Percentiles rank a stretch among this genome's conserved stretches.
These are phyloP conservation scores for Aethes cnicana DNA, from an alignment of 2,888 invertebrate species.

Conservation along the genomic window DNA sequence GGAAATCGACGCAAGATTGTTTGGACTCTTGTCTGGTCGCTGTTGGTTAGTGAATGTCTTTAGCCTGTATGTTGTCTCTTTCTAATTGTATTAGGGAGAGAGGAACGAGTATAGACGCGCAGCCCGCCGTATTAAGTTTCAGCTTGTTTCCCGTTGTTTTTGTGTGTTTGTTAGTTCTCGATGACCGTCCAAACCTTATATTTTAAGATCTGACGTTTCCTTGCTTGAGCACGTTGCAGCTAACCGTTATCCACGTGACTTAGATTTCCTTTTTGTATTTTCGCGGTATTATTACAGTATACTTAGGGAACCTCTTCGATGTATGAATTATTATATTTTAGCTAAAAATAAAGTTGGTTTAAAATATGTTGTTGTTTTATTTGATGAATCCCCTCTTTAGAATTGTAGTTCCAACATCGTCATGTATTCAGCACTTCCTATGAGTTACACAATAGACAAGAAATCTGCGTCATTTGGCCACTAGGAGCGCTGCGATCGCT, in stretches of 20 bases:
- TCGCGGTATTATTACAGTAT: conserved; percentile 73
- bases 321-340: conserved; percentile 83
- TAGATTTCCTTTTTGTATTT: conserved; percentile 66
- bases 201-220: conserved; percentile 54
- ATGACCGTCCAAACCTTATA: conserved; percentile 67
- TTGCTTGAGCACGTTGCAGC: conserved; percentile 41
- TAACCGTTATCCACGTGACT: conserved; percentile 57
- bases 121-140: conserved; percentile 28
- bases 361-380: conserved; percentile 66
- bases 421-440: too few relatives aligned
- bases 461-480: too few relatives aligned
- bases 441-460: too few relatives aligned
- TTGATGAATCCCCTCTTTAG: too few relatives aligned
- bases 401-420: too few relatives aligned
- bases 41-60: not conserved
- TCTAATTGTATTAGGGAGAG: not conserved
- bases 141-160: conserved; percentile 30
- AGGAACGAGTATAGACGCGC: not conserved
- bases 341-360: conserved; percentile 83
- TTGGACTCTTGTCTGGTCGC: not conserved
- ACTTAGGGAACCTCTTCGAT: conserved; percentile 79
- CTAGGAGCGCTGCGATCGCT: too few relatives aligned
- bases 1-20: not conserved
- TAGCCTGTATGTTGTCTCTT: not conserved
- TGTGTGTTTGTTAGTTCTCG: conserved; percentile 46